These are phyloP conservation scores for Synaphobranchus kaupii DNA, from an alignment of 2,797 vertebrate genomes.

Conservation along the genomic window DNA sequence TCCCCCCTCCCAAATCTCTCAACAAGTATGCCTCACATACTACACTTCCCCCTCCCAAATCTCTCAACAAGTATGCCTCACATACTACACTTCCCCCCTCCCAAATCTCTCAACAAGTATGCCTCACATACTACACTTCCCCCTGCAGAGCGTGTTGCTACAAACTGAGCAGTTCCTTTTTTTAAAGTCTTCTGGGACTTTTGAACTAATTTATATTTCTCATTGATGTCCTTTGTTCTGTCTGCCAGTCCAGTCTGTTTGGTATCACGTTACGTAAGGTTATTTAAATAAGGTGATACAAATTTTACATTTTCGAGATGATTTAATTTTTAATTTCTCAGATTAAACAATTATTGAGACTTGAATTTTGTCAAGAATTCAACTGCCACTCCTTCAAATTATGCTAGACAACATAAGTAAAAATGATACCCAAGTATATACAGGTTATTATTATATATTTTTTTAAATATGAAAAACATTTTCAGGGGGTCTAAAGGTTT, in stretches of 20 bases:
- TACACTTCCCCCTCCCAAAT: constrained; percentile 90
- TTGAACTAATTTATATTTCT: background rate
- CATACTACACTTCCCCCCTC: background rate
- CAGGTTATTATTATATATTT: background rate
- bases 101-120: too few species aligned
- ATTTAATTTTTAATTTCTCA: background rate
- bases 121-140: constrained; percentile 34
- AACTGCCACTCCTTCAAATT: background rate
- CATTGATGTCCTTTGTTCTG: background rate
- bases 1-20: constrained; percentile 89
- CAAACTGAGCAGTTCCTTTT: background rate
- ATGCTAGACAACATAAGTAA: background rate
- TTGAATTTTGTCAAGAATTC: background rate
- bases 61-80: constrained; percentile 86
- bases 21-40: too few species aligned
- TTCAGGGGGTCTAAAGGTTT: background rate
- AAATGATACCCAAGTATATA: background rate
- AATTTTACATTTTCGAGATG: too few species aligned
- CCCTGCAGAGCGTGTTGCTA: too few species aligned
- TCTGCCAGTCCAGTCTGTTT: background rate
- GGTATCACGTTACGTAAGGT: background rate
- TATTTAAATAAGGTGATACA: too few species aligned
- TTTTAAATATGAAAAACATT: background rate
- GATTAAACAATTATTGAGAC: background rate
- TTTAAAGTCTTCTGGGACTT: background rate